Conservation (phyloP, 2,888 invertebrate species). For the Anoplius nigerrimus region DNA sequence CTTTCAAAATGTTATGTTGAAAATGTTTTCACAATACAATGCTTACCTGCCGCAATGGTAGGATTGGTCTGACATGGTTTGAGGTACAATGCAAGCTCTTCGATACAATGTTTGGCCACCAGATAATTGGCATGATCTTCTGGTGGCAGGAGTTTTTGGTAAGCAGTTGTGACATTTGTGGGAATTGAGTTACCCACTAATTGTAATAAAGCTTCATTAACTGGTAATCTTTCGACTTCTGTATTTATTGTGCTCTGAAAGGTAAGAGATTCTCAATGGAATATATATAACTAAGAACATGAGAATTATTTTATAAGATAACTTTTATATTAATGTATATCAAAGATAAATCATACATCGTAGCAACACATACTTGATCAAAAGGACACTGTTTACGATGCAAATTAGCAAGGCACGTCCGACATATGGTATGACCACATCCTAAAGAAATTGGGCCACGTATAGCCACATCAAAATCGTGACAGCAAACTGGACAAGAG, state of each 20-base stretch:
- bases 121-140: slow-evolving; percentile 79
- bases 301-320: not conserved
- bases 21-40: not conserved
- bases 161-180: slow-evolving; percentile 74
- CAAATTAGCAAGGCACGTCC: slow-evolving; percentile 90
- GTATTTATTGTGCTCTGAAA: slow-evolving; percentile 83
- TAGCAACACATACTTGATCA: slow-evolving; percentile 83
- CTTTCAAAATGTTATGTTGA: not conserved
- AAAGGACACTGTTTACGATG: slow-evolving; percentile 96
- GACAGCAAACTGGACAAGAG: slow-evolving; percentile 96
- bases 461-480: slow-evolving; percentile 90
- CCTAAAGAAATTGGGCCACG: slow-evolving; percentile 93
- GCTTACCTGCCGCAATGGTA: slow-evolving; percentile 64
- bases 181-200: slow-evolving; percentile 83
- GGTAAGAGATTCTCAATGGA: slow-evolving; percentile 2
- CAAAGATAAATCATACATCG: not conserved
- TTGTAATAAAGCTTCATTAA: slow-evolving; percentile 92
- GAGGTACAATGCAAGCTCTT: slow-evolving; percentile 91
- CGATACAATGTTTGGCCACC: slow-evolving; percentile 86
- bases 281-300: not conserved
- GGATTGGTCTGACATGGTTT: slow-evolving; percentile 80
- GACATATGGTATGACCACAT: slow-evolving; percentile 96
- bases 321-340: not conserved
- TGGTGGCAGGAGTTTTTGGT: slow-evolving; percentile 76
- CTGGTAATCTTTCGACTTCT: slow-evolving; percentile 86